Conservation (phyloP, 92 coral and sea anemone genomes). For the Palythoa caribaeorum region DNA sequence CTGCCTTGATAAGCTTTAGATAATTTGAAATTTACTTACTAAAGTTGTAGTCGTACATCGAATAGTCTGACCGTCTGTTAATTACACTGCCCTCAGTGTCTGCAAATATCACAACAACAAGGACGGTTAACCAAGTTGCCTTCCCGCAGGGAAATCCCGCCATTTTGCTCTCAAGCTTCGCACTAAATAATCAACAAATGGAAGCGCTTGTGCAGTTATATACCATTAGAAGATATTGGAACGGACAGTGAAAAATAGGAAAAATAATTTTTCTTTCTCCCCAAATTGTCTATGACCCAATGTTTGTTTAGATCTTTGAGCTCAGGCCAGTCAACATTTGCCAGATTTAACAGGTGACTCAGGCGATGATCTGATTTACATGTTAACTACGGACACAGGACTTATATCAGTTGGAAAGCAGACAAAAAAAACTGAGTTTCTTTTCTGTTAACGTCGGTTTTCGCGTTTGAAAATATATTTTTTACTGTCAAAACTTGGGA, state of each 20-base stretch:
- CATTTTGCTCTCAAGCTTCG: neutral
- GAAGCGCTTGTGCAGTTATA: neutral
- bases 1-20: neutral
- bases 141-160: neutral
- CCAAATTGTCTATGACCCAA: constrained; percentile 38
- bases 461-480: neutral
- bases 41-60: constrained; percentile 90
- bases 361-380: constrained; percentile 33
- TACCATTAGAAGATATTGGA: constrained; percentile 24
- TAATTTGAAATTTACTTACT: constrained; percentile 65
- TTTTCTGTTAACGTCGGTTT: neutral
- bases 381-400: constrained; percentile 11
- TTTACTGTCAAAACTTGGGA: neutral
- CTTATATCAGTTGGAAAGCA: neutral
- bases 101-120: constrained; percentile 1
- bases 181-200: neutral
- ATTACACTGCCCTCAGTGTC: constrained; percentile 37
- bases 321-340: constrained; percentile 27
- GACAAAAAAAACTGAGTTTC: neutral
- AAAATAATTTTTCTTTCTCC: neutral
- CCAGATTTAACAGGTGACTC: constrained; percentile 38
- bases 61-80: constrained; percentile 77
- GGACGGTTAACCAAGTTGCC: neutral
- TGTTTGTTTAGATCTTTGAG: constrained; percentile 36
- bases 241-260: neutral